phyloP scores from a whole-genome alignment of 2,113 vertebrate genomes.

The Saguinus imperator region DNA sequence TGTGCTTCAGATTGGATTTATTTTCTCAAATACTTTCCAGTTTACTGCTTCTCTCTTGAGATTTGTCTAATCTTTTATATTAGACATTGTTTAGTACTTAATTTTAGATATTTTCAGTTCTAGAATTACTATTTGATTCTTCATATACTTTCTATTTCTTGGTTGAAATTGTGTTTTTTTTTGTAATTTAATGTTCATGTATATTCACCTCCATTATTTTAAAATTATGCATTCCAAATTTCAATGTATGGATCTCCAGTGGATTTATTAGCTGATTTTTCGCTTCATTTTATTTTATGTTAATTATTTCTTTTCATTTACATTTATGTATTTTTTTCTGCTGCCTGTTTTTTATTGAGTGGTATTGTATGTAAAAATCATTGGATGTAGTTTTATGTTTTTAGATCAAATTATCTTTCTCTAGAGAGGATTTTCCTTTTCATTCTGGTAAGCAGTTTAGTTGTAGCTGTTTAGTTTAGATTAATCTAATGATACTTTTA shows the following conservation, averaged over 20 bases:
- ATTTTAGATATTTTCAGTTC: neutral
- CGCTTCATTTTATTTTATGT: slow-evolving; percentile 2
- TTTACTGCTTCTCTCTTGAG: neutral
- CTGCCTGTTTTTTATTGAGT: neutral
- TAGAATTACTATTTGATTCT: neutral
- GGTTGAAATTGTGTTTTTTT: neutral
- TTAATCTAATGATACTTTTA: neutral
- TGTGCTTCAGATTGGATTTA: neutral
- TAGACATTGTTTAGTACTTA: neutral
- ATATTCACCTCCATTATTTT: neutral
- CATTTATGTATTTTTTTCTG: neutral
- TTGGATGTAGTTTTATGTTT: neutral
- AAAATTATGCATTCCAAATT: neutral
- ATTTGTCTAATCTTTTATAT: neutral
- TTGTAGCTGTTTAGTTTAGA: neutral
- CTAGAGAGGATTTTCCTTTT: neutral
- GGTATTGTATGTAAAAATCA: neutral
- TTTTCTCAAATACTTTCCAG: neutral
- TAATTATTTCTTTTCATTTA: neutral
- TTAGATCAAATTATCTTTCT: neutral
- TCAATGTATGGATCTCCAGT: neutral
- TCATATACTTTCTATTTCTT: neutral
- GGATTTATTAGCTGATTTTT: neutral
- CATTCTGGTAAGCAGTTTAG: neutral
- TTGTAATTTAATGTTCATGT: neutral